These are phyloP conservation scores for Chloroclystis v-ata DNA, from an alignment of 2,888 invertebrate species.

Conservation along the genomic window DNA sequence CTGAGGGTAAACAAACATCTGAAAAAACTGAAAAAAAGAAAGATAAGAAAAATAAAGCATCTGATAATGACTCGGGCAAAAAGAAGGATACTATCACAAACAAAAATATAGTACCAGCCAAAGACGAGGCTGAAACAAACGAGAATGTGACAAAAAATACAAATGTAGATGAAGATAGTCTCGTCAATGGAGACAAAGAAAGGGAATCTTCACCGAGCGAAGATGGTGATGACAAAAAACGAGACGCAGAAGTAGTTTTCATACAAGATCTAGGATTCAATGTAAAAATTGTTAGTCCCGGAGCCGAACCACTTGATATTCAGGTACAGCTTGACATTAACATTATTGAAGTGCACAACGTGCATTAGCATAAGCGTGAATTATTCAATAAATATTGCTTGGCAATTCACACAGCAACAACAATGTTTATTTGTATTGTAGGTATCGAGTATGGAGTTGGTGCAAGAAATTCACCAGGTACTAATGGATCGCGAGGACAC, in stretches of 20 bases:
- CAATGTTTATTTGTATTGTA: conserved; percentile 42
- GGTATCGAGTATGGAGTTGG: conserved; percentile 98
- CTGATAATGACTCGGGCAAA: conserved; percentile 52
- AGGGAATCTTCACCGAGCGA: conserved; percentile 70
- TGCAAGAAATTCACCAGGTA: conserved; percentile 98
- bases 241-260: conserved; percentile 89
- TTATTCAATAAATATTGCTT: too few relatives aligned
- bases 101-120: conserved; percentile 46
- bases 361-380: conserved; percentile 22
- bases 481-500: conserved; percentile 99
- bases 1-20: conserved; percentile 45
- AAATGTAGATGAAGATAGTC: conserved; percentile 55
- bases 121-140: conserved; percentile 40
- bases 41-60: conserved; percentile 52
- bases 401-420: too few relatives aligned
- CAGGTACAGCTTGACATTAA: conserved; percentile 78
- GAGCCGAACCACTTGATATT: conserved; percentile 93
- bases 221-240: conserved; percentile 78
- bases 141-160: conserved; percentile 45
- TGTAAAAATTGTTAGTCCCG: conserved; percentile 95
- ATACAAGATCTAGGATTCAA: conserved; percentile 95
- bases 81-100: conserved; percentile 47
- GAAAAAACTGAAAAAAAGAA: conserved; percentile 64
- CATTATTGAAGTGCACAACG: conserved; percentile 12
- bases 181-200: conserved; percentile 65